Percentiles rank a stretch among this genome's conserved stretches.
These are phyloP conservation scores for Turdus rufiventris DNA, from an alignment of 2,113 vertebrate genomes.

Conservation along the genomic window DNA sequence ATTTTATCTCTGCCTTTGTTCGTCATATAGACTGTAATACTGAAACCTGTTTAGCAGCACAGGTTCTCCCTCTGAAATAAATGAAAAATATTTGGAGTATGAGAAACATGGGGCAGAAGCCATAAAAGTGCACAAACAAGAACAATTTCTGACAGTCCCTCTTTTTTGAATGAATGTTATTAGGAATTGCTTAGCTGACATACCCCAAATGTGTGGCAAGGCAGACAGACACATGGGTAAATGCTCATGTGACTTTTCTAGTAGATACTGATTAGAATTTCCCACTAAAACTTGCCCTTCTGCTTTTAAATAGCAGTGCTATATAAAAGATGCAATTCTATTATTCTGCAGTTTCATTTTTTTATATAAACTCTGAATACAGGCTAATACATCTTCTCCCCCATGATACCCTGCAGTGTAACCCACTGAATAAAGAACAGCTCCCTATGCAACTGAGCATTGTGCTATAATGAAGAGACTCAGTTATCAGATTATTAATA, in stretches of 20 bases:
- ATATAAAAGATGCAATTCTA: conserved; percentile 9
- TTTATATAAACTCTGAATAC: conserved; percentile 14
- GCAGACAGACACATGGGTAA: not conserved
- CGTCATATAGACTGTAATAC: not conserved
- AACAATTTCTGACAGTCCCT: not conserved
- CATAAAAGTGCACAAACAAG: not conserved
- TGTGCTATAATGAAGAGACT: conserved; percentile 50
- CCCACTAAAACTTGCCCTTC: not conserved
- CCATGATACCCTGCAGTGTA: not conserved
- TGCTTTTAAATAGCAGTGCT: conserved; percentile 11
- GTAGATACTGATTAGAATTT: not conserved
- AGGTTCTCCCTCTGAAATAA: not conserved
- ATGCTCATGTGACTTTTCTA: not conserved
- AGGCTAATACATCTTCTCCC: conserved; percentile 6
- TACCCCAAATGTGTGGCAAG: not conserved
- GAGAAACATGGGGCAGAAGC: not conserved
- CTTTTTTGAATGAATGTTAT: not conserved
- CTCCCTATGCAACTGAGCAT: not conserved
- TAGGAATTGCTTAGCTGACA: not conserved
- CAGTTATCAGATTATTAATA: conserved; percentile 50
- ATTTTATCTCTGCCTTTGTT: not conserved
- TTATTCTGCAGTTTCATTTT: not conserved
- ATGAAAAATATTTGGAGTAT: not conserved
- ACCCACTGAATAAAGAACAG: conserved; percentile 28
- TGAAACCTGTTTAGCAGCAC: not conserved